Base-by-base conservation (phyloP, 37 sponge, comb jelly and placozoan species). In the Bolinopsis microptera region DNA sequence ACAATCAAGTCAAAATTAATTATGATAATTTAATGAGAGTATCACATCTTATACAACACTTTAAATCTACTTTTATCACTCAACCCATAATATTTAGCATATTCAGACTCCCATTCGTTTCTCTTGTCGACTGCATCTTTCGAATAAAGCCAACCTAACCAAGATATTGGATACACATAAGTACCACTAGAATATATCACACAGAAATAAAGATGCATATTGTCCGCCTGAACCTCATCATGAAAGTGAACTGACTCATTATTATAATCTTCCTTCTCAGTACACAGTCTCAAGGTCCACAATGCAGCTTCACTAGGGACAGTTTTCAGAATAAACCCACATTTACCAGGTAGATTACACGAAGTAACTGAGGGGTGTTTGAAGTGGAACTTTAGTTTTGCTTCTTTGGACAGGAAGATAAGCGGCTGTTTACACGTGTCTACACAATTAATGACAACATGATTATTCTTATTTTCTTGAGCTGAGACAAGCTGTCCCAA, bases 321-420 rank as follows among this genome's bases (percentile, higher is more conserved):
- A 70, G 74, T 70, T 70, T 70, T 22, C 21, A 70, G 30, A n/a
- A 70, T 70, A 26, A 70, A 70, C 30, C 74, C 74, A 70, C 74
- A 70, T 22, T 70, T 1, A 3, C 74, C 74, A n/a, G 74, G 74
- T 3, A 70, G 74, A 26, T 70, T 26, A 70, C 74, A 70, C 2
- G 74, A 70, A 9, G 25, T 70, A n/a, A 70, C 74, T 24, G 74
- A 9, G 21, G 74, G 74, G 21, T 70, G 74, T 26, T 70, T 70
- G 74, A 70, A 70, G 2, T 22, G 16, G 30, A 70, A 70, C 30
- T 24, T 70, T 1, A 70, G 26, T 70, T 70, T 22, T 8, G 74
- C 3, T 28, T 8, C 25, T 28, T 70, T 70, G 25, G 24, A 5
- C 28, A 70, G 74, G 5, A 70, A 70, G 3, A 2, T 2, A 24